Evolutionary conservation across 2,797 vertebrate species (phyloP).

Genomic region (Numenius phaeopus): DNA sequence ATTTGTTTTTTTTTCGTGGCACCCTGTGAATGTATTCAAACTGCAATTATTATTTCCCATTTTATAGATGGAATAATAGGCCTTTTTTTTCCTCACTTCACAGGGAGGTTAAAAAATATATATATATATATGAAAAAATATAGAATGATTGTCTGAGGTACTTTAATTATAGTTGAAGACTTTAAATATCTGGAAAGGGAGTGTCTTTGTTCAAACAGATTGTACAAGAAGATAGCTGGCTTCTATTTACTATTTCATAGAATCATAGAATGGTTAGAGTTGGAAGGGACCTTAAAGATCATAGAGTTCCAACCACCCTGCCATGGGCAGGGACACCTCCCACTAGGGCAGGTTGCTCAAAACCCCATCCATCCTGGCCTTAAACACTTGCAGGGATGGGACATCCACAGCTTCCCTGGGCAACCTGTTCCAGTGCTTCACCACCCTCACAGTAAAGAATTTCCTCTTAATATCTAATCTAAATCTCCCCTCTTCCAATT

Average conservation of each 20-base stretch:
- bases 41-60: not conserved
- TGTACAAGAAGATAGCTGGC: not conserved
- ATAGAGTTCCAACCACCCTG: too few relatives aligned
- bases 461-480: too few relatives aligned
- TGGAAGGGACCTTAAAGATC: too few relatives aligned
- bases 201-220: conserved; percentile 32
- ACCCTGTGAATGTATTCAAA: not conserved
- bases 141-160: not conserved
- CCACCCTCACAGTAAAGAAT: too few relatives aligned
- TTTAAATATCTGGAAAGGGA: not conserved
- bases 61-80: not conserved
- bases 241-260: not conserved
- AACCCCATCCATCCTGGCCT: too few relatives aligned
- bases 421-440: too few relatives aligned
- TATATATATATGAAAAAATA: not conserved
- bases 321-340: too few relatives aligned
- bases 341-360: too few relatives aligned
- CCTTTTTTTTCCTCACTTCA: not conserved
- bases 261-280: too few relatives aligned
- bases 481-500: too few relatives aligned
- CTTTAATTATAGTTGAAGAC: not conserved
- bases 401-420: too few relatives aligned
- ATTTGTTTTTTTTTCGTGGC: not conserved
- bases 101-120: not conserved
- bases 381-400: too few relatives aligned